Evolutionary conservation across 2,888 invertebrate genomes (phyloP), one percentile per base, ranked within the genome.

Genomic region (Harmothoe impar): DNA sequence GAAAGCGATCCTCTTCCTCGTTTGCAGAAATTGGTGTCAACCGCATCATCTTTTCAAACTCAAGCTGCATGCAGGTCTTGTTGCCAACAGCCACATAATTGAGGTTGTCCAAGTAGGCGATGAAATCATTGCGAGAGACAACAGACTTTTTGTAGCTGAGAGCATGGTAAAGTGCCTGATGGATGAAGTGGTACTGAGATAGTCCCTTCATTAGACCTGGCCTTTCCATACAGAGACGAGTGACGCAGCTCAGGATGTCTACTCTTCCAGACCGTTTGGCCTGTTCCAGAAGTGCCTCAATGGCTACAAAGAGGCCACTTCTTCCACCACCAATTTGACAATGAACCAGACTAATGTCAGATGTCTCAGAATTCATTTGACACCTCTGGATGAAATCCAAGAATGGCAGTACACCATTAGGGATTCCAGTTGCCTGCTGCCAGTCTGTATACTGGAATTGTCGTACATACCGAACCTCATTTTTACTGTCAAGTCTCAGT

Each of bases 291-390:
- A 93, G 91, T 15, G 89, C 62, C 54, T 92, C 91, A 20, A 93
- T 29, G 20, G 92, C 92, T 15, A 93, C 23, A 78, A 88, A 93
- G n/a, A 92, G 12, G 0, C 93, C 93, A 81, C 92, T 91, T 12
- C 92, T 90, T 12, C 93, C 92, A 17, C 89, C 91, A 10, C 92
- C 93, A 43, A 25, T 25, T 23, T 92, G 90, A 68, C 92, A 93
- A 72, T 93, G 93, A 31, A 93, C 91, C 56, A 92, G 33, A 43
- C 51, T 85, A 3, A 72, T 62, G 5, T 56, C 86, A 25, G 51
- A n/a, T n/a, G 68, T 68, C 0, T 62, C 56, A 0, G 33, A 17
- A 72, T 90, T 84, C 51, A 12, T 31, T 23, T 68, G 43, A 25
- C 56, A 35, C n/a, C 54, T 17, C 15, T 56, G 35, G 5, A 90